Percentiles rank a stretch among this genome's conserved stretches.
phyloP scores from a whole-genome alignment of 2,888 invertebrate species.

The Lutraria lutraria region DNA sequence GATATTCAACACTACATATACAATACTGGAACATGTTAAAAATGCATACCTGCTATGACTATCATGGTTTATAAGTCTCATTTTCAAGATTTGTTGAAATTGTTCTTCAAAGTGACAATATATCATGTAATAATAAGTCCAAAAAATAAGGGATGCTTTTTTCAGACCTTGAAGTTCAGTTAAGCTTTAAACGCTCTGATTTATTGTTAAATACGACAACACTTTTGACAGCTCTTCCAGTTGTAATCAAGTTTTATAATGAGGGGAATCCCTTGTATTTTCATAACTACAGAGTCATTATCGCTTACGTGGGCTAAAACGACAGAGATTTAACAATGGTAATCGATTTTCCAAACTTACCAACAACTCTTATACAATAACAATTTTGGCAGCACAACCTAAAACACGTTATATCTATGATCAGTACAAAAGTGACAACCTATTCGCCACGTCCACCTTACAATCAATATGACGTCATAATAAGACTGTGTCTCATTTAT shows the following conservation, averaged over 20 bases:
- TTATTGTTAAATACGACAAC: background rate
- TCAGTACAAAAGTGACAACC: background rate
- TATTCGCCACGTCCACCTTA: slow-evolving; percentile 11
- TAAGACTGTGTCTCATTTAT: background rate
- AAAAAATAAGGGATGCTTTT: background rate
- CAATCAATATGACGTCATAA: slow-evolving; percentile 4
- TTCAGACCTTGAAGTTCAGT: background rate
- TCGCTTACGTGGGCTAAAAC: background rate
- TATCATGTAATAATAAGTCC: background rate
- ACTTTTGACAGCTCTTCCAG: background rate
- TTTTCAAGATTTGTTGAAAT: background rate
- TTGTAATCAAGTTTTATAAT: background rate
- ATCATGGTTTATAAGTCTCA: background rate
- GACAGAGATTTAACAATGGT: background rate
- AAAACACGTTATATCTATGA: background rate
- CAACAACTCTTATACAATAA: background rate
- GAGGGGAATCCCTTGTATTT: background rate
- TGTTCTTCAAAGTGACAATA: background rate
- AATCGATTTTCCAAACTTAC: background rate
- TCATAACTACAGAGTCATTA: background rate
- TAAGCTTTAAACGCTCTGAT: background rate
- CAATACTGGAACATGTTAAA: background rate
- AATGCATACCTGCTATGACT: background rate
- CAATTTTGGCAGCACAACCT: background rate
- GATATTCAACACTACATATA: too few relatives aligned